Evolutionary conservation across 2,797 vertebrate species (phyloP).

Genomic region (Intellagama lesueurii): DNA sequence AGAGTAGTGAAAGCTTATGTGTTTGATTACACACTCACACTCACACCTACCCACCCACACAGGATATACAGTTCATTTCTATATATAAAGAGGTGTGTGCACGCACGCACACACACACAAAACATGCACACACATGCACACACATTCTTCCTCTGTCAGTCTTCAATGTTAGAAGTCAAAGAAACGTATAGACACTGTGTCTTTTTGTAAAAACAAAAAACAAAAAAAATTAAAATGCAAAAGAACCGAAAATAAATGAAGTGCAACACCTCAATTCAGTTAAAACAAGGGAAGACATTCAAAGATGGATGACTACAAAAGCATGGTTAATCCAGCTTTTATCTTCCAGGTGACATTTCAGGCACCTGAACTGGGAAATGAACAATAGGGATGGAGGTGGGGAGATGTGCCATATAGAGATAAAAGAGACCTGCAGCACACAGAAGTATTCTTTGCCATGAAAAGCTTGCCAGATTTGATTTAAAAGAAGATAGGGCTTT

Average conservation of each 20-base stretch:
- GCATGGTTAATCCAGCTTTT: neutral
- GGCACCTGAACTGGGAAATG: slow-evolving; percentile 21
- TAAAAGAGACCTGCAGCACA: slow-evolving; percentile 42
- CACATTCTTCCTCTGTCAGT: too few relatives aligned
- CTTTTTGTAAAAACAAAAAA: slow-evolving; percentile 29
- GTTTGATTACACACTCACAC: neutral
- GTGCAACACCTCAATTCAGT: neutral
- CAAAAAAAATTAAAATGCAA: neutral
- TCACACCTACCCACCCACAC: too few relatives aligned
- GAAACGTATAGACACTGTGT: neutral
- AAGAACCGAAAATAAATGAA: neutral
- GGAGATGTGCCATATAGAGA: slow-evolving; percentile 38
- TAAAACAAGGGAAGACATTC: slow-evolving; percentile 17
- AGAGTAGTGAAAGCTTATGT: neutral
- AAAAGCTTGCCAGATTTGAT: slow-evolving; percentile 45
- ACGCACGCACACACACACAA: too few relatives aligned
- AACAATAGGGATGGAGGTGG: neutral
- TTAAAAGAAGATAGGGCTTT: slow-evolving; percentile 39
- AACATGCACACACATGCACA: too few relatives aligned
- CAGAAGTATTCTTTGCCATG: slow-evolving; percentile 42
- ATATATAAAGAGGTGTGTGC: too few relatives aligned
- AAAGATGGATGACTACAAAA: neutral
- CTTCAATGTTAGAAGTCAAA: neutral
- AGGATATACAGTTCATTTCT: too few relatives aligned
- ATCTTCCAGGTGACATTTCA: slow-evolving; percentile 36